Evolutionary conservation across 2,113 vertebrate genomes (phyloP), one percentile per base, ranked within the genome.

Genomic region (Silurus glanis): DNA sequence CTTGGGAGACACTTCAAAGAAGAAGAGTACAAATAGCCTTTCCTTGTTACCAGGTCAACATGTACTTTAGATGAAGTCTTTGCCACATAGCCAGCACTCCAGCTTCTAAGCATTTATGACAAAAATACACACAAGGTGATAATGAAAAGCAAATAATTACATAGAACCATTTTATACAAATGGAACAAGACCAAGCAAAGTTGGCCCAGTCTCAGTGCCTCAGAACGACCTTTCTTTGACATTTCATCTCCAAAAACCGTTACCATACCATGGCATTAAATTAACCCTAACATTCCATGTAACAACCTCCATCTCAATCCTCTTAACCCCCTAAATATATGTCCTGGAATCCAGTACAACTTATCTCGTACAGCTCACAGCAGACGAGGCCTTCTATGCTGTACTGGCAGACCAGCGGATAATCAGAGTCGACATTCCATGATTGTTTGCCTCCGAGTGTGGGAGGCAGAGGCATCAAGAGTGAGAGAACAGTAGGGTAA

Each of bases 1-100:
- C 37, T 80, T 93, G 93, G 93, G 91, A 95, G 90, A 91, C 92
- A 94, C 94, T 93, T 95, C 93, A 94, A 94, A 95, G 94, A 88
- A 72, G 75, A 21, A 16, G 76, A 87, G 91, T 91, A 91, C 91
- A 94, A 93, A 94, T 91, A 89, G 94, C 93, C 90, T 93, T 72
- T 80, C 37, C 72, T 80, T 67, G 64, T 91, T 93, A 90, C 91
- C 90, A 85, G 91, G 92, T 89, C 92, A 95, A 91, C 85, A 87
- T 89, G 92, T 88, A 83, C 91, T 37, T 37, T 80, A 92, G 92
- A 93, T 93, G 91, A 93, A 89, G 87, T 88, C 78, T 90, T 88
- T 90, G 86, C 88, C 89, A 90, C 89, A 92, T 91, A 88, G 92
- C 91, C 92, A 82, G 37, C 47, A 45, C 14, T 91, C 88, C 83